Evolutionary conservation across 2,113 vertebrate genomes (phyloP), one percentile per base, ranked within the genome.

Genomic region (Brachypodius melanocephalos): DNA sequence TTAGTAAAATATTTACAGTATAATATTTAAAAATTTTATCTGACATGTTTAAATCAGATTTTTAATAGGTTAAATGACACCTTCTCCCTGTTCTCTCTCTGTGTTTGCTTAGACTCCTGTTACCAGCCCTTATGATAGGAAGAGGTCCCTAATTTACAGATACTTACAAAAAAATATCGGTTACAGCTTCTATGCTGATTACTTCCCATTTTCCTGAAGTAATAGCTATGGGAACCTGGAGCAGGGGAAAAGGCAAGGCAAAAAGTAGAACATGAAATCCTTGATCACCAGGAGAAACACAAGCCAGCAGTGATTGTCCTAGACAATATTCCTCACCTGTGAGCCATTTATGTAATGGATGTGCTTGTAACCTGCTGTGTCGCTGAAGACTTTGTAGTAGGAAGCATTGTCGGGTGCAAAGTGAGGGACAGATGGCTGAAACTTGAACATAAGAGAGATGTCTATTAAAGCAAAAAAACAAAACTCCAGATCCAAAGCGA

Each of bases 361-460:
- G 82, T 99, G 99, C 95, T 98, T 98, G 96, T 99, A 99, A 78
- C 99, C 99, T 8, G 81, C 81, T 38, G 55, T 4, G 74, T 99
- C 77, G 84, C 99, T 99, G 96, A 98, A 97, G 77, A 99, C 95
- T 97, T 98, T 99, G 96, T 99, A 99, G 97, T 99, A 99, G 88
- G 95, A 98, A 48, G 92, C 73, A 19, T 97, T 98, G 66, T 99
- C 98, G 12, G 98, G 95, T 57, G 98, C 97, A 96, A 99, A 99
- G 96, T 98, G 97, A 89, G 99, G 98, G 52, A 97, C 98, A 72
- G 98, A 97, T 32, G 99, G 99, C 73, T 96, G 95, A 87, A 98
- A 99, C 99, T 99, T 96, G n/a, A 95, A 95, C 95, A 93, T 80
- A 88, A 95, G 16, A 95, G 62, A 94, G 55, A 95, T 10, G 38